Base-by-base conservation (phyloP, 2,113 vertebrate genomes). In the Psittacara wagleri region DNA sequence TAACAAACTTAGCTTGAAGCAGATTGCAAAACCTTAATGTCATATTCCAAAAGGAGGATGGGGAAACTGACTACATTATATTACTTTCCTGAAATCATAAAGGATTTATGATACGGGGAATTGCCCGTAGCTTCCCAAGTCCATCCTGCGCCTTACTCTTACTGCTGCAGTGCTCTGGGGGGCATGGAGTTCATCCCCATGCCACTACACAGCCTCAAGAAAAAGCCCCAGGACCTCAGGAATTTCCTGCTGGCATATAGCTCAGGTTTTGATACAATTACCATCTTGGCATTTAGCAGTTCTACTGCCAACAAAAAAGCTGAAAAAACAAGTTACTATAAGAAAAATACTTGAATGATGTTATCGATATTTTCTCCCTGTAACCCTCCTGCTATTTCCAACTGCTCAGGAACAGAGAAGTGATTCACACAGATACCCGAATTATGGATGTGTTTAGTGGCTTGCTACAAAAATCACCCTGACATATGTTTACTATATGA, bases 91-190 rank as follows among this genome's bases (percentile, higher is more conserved):
- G 55, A 76, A 83, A 88, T 51, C 31, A 41, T 48, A 78, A 68
- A 88, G 64, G 73, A 91, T 11, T 39, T 39, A 39, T 39, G 39
- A 39, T 39, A 83, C 49, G 33, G 20, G 46, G 64, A 84, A 92
- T 48, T 78, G 27, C 23, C n/a, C 8, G 2, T 17, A 3, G 7
- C 73, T 88, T 92, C 76, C 66, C 37, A 73, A 69, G 66, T 24
- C 17, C 3, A 5, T 55, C 74, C 84, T 67, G 44, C 33, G 23
- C 52, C 44, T 93, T 52, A 35, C 2, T 7, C 57, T 70, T 29
- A 41, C 37, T 46, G 24, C 4, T 0, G 0, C 16, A 23, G 41
- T 6, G 29, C 49, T 62, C 63, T 33, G 19, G 2, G 6, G 18
- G 17, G 11, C 23, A 27, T 1, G 3, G 52, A 76, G 23, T 18